Percentiles rank a stretch among this genome's conserved stretches.
Evolutionary conservation across 2,797 vertebrate genomes (phyloP).

Genomic region (Syngnathus acus): DNA sequence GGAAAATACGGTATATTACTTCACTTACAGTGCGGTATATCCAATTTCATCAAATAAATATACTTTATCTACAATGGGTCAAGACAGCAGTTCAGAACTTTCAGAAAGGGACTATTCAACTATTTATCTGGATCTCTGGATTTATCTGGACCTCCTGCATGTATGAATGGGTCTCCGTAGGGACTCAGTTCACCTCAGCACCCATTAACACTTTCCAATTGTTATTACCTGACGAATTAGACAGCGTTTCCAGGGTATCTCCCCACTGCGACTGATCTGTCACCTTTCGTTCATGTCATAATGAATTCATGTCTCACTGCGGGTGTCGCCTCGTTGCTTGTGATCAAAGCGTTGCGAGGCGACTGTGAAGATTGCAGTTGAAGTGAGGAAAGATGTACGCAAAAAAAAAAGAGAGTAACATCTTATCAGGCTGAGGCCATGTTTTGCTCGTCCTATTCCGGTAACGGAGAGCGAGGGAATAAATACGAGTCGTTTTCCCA

Average conservation of each 20-base stretch:
- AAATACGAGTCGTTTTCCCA: slow-evolving; percentile 7
- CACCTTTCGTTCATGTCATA: slow-evolving; percentile 53
- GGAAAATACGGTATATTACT: no score
- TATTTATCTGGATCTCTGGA: background rate
- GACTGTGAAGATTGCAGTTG: slow-evolving; percentile 40
- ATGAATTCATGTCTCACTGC: slow-evolving; percentile 52
- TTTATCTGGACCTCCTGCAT: background rate
- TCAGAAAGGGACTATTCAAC: background rate
- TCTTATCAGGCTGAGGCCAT: slow-evolving; percentile 54
- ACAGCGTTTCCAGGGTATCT: slow-evolving; percentile 19
- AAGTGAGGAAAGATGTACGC: slow-evolving; percentile 49
- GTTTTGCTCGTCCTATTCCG: slow-evolving; percentile 45
- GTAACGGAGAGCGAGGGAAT: slow-evolving; percentile 34
- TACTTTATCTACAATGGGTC: no score
- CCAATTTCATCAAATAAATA: no score
- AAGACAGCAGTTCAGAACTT: background rate
- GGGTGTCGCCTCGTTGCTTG: slow-evolving; percentile 24
- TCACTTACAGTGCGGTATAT: no score
- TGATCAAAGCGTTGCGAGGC: slow-evolving; percentile 49
- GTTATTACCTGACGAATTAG: slow-evolving; percentile 53
- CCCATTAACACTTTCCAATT: slow-evolving; percentile 20
- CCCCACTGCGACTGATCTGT: slow-evolving; percentile 50
- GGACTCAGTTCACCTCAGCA: slow-evolving; percentile 19
- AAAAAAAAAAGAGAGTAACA: slow-evolving; percentile 35
- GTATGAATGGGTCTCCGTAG: slow-evolving; percentile 14